Percentiles rank a stretch among this genome's conserved stretches.
Evolutionary conservation across 1,140 invertebrate genomes (phyloP).

Genomic region (Eriocheir sinensis): DNA sequence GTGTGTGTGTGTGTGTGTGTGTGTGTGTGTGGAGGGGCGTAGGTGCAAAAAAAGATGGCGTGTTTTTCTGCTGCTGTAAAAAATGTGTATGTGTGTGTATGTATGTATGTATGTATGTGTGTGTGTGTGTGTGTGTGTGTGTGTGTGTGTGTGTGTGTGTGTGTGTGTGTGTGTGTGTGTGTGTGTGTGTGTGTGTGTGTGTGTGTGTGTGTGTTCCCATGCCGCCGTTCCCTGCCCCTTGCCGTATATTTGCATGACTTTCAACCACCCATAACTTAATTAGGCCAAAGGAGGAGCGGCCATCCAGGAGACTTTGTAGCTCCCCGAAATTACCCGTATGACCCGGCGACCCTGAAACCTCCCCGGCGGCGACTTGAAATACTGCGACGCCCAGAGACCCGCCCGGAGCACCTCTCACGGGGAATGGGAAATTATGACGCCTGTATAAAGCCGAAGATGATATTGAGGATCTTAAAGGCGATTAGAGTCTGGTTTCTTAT

Average conservation of each 20-base stretch:
- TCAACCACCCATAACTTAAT: slow-evolving; percentile 59
- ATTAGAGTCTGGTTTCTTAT: slow-evolving; percentile 12
- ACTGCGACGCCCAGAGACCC: background rate
- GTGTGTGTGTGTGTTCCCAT: background rate
- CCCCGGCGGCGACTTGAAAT: slow-evolving; percentile 19
- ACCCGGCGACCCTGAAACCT: background rate
- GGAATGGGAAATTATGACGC: slow-evolving; percentile 10
- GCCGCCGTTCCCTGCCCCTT: background rate
- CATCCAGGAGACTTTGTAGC: slow-evolving; percentile 39
- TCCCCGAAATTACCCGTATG: slow-evolving; percentile 35
- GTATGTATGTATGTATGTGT: too few relatives aligned
- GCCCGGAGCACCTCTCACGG: background rate
- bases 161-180: background rate
- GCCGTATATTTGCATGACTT: slow-evolving; percentile 32
- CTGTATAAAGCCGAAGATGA: background rate
- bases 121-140: too few relatives aligned
- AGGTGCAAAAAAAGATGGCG: too few relatives aligned
- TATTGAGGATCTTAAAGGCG: background rate
- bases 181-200: too few relatives aligned
- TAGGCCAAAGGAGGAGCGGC: slow-evolving; percentile 38
- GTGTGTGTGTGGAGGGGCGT: too few relatives aligned
- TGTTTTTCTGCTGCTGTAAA: too few relatives aligned
- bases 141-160: too few relatives aligned
- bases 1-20: too few relatives aligned
- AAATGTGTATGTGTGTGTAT: too few relatives aligned